phyloP scores from a whole-genome alignment of 2,113 vertebrate species.

The Tringa solitaria region DNA sequence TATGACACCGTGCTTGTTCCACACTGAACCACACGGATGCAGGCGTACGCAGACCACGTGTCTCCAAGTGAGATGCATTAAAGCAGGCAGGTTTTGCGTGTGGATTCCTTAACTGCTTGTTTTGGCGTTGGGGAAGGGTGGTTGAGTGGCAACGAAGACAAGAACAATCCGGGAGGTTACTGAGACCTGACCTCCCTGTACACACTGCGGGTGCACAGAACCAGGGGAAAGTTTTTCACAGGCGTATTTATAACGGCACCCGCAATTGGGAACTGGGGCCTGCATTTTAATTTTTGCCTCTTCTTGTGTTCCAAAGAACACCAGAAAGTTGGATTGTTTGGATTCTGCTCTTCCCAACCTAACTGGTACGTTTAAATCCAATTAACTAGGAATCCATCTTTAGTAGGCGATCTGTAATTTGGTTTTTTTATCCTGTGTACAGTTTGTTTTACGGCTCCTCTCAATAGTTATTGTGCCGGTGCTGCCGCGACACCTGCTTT shows the following conservation, averaged over 20 bases:
- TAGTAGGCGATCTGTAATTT: background rate
- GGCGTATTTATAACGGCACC: too few species aligned
- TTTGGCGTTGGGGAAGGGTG: background rate
- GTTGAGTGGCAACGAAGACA: too few species aligned
- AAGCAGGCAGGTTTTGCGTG: background rate
- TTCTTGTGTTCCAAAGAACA: background rate
- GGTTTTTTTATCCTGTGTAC: background rate
- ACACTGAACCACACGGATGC: fast-evolving
- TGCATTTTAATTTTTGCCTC: background rate
- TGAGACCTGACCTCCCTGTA: fast-evolving
- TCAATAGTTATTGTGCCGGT: background rate
- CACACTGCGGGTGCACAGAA: fast-evolving
- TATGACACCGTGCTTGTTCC: background rate
- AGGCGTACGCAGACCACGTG: fast-evolving
- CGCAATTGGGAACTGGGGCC: background rate
- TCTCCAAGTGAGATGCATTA: background rate
- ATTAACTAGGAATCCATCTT: background rate
- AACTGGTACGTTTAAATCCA: background rate
- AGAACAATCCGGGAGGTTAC: fast-evolving
- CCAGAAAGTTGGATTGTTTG: background rate
- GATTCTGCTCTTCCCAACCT: background rate
- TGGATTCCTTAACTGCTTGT: background rate
- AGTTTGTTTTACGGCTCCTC: background rate
- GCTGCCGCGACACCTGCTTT: background rate
- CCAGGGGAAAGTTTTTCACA: too few species aligned